A percentile compares a stretch with the other conserved stretches of the same genome.
phyloP scores from a whole-genome alignment of 2,113 vertebrate species.

The Poecile atricapillus region DNA sequence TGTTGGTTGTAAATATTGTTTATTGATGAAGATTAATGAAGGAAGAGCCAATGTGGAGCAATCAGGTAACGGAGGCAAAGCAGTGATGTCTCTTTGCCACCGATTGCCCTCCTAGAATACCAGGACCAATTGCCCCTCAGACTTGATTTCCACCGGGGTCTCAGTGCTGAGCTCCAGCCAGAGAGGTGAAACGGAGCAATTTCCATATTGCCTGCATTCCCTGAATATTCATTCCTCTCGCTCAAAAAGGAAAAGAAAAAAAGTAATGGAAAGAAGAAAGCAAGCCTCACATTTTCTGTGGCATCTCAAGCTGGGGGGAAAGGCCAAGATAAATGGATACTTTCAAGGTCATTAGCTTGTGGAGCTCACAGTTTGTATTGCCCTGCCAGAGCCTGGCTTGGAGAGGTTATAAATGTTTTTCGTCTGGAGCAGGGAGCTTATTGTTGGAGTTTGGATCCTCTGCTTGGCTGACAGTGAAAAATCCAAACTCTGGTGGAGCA shows the following conservation, averaged over 20 bases:
- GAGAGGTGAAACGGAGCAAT: not conserved
- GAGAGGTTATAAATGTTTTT: conserved; percentile 73
- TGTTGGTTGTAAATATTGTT: conserved; percentile 36
- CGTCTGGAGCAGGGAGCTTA: conserved; percentile 62
- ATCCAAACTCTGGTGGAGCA: conserved; percentile 47
- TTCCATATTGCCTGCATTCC: conserved; percentile 1
- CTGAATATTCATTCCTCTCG: conserved; percentile 37
- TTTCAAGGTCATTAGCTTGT: conserved; percentile 77
- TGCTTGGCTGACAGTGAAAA: conserved; percentile 67
- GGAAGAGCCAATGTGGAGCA: not conserved
- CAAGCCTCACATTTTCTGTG: conserved; percentile 57
- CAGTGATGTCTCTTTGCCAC: not conserved
- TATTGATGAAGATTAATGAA: conserved; percentile 62
- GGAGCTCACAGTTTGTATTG: conserved; percentile 55
- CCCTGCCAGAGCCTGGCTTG: conserved; percentile 66
- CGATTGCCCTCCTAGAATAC: not conserved
- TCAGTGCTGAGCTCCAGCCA: not conserved
- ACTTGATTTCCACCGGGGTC: not conserved
- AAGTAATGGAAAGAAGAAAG: conserved; percentile 48
- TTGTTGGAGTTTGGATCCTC: conserved; percentile 60
- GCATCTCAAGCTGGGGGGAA: conserved; percentile 68
- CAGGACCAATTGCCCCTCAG: not conserved
- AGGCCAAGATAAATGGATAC: conserved; percentile 76
- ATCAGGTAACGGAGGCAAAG: conserved; percentile 20
- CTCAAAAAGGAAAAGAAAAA: conserved; percentile 37